phyloP scores from a whole-genome alignment of 92 coral and sea anemone genomes.

The Parazoanthus darwini region DNA sequence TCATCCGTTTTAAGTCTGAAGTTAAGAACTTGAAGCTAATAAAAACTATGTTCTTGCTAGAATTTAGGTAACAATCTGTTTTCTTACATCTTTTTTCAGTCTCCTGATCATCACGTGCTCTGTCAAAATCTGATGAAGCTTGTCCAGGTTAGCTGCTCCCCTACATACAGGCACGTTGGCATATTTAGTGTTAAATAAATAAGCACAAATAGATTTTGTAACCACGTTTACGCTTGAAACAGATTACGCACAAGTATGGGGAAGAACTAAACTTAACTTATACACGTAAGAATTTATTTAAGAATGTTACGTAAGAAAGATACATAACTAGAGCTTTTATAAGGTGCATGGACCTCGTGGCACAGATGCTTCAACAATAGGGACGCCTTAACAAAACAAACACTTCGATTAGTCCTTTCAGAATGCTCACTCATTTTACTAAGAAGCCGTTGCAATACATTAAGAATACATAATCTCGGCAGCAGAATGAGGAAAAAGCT shows the following conservation, averaged over 20 bases:
- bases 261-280: neutral
- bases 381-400: neutral
- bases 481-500: no score
- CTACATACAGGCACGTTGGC: slow-evolving; percentile 34
- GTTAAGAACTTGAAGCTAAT: neutral
- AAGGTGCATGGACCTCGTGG: neutral
- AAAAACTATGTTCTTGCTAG: neutral
- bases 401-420: neutral
- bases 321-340: neutral
- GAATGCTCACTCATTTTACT: neutral
- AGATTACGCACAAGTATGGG: neutral
- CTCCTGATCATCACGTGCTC: slow-evolving; percentile 90
- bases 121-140: slow-evolving; percentile 77
- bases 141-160: slow-evolving; percentile 87
- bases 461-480: no score
- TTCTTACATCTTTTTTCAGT: slow-evolving; percentile 83
- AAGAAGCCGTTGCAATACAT: neutral
- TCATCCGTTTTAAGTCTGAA: neutral
- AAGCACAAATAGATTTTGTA: neutral
- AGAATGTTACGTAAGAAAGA: no score
- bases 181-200: neutral
- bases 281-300: no score
- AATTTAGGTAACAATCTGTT: neutral
- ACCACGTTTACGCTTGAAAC: neutral
- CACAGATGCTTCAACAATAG: neutral